These are phyloP conservation scores for Torymus texanus DNA, from an alignment of 2,888 invertebrate genomes.

Conservation along the genomic window DNA sequence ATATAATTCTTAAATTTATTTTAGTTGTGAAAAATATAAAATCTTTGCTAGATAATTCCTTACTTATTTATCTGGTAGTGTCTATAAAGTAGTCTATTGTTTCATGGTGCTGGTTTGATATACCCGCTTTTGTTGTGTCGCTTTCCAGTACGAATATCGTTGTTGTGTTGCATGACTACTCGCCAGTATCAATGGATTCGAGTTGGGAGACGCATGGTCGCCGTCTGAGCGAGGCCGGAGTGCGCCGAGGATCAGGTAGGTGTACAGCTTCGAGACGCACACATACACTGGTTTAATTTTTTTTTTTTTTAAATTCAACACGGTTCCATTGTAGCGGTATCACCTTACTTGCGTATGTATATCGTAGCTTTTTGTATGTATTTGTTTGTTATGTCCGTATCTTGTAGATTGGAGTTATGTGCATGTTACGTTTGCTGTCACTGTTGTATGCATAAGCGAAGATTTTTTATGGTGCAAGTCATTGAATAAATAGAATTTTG, in stretches of 20 bases:
- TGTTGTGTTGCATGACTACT: conserved; percentile 67
- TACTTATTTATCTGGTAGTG: neutral
- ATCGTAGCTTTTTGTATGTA: conserved; percentile 7
- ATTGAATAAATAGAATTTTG: too few species aligned
- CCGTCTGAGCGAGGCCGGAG: conserved; percentile 85
- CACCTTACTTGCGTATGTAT: neutral
- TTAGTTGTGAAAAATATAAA: too few species aligned
- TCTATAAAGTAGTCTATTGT: neutral
- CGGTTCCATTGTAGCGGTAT: neutral
- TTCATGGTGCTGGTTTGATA: neutral
- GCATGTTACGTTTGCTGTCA: too few species aligned
- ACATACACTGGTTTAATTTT: too few species aligned
- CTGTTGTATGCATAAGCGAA: too few species aligned
- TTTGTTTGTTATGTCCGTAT: neutral
- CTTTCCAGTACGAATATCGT: conserved; percentile 41
- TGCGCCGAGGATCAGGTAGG: conserved; percentile 86
- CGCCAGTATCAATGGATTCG: conserved; percentile 81
- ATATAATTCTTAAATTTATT: too few species aligned
- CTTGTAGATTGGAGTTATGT: too few species aligned
- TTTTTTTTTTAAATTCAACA: too few species aligned
- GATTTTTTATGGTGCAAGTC: too few species aligned
- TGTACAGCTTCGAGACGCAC: neutral
- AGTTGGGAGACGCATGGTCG: conserved; percentile 85
- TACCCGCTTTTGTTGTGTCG: conserved; percentile 55
- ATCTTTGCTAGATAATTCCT: too few species aligned